These are phyloP conservation scores for Germaria angustata DNA, from an alignment of 2,888 invertebrate species.

Conservation along the genomic window DNA sequence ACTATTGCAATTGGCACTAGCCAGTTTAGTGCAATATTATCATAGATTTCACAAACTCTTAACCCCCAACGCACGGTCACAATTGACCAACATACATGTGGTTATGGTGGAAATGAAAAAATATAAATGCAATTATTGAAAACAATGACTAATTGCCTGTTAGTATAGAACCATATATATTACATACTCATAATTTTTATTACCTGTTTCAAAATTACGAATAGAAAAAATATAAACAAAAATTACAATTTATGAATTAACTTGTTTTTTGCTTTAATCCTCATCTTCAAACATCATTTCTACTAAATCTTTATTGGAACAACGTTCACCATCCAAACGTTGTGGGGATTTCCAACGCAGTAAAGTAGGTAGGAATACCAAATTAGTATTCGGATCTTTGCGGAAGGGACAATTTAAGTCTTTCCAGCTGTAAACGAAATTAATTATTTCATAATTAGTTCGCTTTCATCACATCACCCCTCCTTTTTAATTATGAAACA, in stretches of 20 bases:
- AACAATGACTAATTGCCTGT: constrained; percentile 1
- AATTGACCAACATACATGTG: constrained; percentile 98
- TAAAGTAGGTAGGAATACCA: constrained; percentile 91
- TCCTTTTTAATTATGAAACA: background rate
- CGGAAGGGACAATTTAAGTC: constrained; percentile 90
- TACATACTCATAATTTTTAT: constrained; percentile 19
- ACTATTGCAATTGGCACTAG: constrained; percentile 95
- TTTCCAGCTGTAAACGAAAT: constrained; percentile 86
- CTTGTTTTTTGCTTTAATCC: constrained; percentile 81
- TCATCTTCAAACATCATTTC: constrained; percentile 90
- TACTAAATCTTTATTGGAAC: constrained; percentile 86
- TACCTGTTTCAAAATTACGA: background rate
- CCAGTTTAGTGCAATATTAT: constrained; percentile 98
- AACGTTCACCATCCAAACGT: constrained; percentile 89
- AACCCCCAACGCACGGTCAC: constrained; percentile 90
- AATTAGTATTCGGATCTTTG: constrained; percentile 85
- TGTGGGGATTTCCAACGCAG: constrained; percentile 89
- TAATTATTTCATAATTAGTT: background rate
- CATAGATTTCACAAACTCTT: constrained; percentile 97
- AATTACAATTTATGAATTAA: too few relatives aligned
- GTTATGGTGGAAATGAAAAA: constrained; percentile 99
- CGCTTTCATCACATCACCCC: too few relatives aligned
- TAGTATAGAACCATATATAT: background rate
- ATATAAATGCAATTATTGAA: constrained; percentile 96
- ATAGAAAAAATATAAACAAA: background rate